These are phyloP conservation scores for Nemoura dubitans DNA, from an alignment of 2,888 invertebrate genomes.

Conservation along the genomic window DNA sequence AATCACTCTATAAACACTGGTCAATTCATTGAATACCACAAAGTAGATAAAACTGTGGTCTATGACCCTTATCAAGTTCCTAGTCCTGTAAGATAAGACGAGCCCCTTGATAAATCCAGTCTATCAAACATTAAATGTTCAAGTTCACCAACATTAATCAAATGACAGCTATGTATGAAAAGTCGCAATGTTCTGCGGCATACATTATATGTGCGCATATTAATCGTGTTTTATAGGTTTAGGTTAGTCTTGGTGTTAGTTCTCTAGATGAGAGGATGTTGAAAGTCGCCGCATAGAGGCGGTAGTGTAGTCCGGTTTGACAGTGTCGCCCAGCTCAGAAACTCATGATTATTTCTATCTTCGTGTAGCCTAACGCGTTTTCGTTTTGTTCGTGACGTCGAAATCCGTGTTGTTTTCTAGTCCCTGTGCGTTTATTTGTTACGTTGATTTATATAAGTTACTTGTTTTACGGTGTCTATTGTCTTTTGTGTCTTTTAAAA, in stretches of 20 bases:
- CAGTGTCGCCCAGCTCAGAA: not conserved
- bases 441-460: not conserved
- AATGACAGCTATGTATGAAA: not conserved
- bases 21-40: not conserved
- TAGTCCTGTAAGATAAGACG: not conserved
- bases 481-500: not conserved
- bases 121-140: not conserved
- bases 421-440: not conserved
- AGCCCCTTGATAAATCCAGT: not conserved
- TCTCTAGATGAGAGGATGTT: not conserved
- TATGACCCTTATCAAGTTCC: not conserved
- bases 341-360: not conserved
- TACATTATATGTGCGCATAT: not conserved
- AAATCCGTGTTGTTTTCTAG: not conserved
- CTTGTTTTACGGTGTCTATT: not conserved
- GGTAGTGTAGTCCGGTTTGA: not conserved
- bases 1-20: no score
- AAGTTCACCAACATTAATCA: not conserved
- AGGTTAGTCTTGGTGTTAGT: not conserved
- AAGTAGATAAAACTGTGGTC: not conserved
- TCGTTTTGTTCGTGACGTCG: no score
- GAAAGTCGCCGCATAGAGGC: not conserved
- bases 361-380: not conserved
- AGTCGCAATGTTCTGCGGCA: not conserved
- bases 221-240: not conserved